A percentile compares a stretch with the other conserved stretches of the same genome.
phyloP scores from a whole-genome alignment of 2,113 vertebrate genomes.

The Artemisiospiza belli region DNA sequence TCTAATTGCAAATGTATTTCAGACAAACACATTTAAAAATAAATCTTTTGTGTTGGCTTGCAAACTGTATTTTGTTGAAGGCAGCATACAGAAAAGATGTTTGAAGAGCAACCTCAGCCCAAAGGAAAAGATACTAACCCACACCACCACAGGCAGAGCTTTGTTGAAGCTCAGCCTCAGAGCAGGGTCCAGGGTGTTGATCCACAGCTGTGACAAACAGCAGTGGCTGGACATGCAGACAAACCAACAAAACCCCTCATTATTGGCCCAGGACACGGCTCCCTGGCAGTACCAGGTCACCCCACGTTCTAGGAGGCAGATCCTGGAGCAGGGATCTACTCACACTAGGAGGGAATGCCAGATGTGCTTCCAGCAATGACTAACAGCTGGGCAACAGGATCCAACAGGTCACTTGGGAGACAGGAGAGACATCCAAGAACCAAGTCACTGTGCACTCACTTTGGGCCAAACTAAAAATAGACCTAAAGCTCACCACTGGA shows the following conservation, averaged over 20 bases:
- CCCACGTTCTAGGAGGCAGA: not conserved
- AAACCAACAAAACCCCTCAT: not conserved
- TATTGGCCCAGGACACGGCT: not conserved
- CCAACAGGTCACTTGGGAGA: not conserved
- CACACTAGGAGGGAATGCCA: not conserved
- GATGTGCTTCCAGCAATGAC: not conserved
- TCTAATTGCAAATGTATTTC: not conserved
- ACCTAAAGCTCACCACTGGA: not conserved
- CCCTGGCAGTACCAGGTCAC: not conserved
- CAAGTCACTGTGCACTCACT: not conserved
- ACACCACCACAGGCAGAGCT: accelerated
- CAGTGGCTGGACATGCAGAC: not conserved
- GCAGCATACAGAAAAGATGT: not conserved
- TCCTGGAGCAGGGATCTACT: not conserved
- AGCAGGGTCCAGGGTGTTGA: not conserved
- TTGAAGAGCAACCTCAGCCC: not conserved
- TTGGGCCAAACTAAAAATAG: slow-evolving; percentile 15
- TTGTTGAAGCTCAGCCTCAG: not conserved
- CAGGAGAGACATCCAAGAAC: not conserved
- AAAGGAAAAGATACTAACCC: not conserved
- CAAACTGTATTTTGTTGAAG: not conserved
- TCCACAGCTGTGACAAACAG: not conserved
- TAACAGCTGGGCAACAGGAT: not conserved
- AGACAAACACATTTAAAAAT: not conserved
- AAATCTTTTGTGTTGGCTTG: not conserved